These are phyloP conservation scores for Pachycephala philippinensis DNA, from an alignment of 2,113 vertebrate species.

Conservation along the genomic window DNA sequence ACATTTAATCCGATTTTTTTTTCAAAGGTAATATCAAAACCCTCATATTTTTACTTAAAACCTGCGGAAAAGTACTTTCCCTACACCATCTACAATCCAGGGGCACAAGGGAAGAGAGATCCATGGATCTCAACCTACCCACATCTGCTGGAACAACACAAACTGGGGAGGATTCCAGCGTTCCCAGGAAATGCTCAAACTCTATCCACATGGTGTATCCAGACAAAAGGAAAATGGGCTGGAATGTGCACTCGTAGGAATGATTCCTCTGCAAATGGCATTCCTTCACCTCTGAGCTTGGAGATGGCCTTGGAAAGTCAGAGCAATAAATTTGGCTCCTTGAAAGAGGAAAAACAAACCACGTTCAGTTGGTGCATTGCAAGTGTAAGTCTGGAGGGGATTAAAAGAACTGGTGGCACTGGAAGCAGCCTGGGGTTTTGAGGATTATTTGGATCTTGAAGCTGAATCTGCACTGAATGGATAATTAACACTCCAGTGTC, in stretches of 20 bases:
- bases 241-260: conserved; percentile 78
- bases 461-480: not conserved
- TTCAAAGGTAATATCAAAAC: not conserved
- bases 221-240: conserved; percentile 78
- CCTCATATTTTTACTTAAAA: not conserved
- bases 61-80: not conserved
- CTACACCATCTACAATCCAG: not conserved
- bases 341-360: not conserved
- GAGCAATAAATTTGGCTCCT: conserved; percentile 79
- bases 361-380: not conserved
- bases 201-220: conserved; percentile 93
- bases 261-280: conserved; percentile 57
- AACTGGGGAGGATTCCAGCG: conserved; percentile 77
- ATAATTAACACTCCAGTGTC: not conserved
- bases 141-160: conserved; percentile 84
- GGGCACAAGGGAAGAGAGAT: not conserved
- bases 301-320: conserved; percentile 64
- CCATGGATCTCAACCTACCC: conserved; percentile 71
- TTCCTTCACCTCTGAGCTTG: conserved; percentile 67
- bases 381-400: not conserved
- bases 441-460: not conserved
- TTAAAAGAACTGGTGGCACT: not conserved
- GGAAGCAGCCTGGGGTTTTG: not conserved
- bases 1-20: not conserved
- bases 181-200: conserved; percentile 72